Conservation (phyloP, 2,113 vertebrate genomes). For the Fulmarus glacialis region DNA sequence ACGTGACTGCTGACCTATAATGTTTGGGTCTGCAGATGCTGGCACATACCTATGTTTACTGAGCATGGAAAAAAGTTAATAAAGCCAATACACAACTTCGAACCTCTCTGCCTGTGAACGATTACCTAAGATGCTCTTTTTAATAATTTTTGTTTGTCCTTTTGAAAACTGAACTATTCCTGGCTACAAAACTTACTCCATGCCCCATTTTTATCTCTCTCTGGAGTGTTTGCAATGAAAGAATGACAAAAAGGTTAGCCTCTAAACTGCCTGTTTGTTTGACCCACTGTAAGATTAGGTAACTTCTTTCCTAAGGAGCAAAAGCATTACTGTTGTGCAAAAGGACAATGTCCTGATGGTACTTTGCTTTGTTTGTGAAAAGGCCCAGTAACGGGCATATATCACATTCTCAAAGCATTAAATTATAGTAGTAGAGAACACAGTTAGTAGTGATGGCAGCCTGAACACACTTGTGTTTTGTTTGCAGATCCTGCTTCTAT, state of each 20-base stretch:
- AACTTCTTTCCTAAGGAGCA: neutral
- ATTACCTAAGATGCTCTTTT: neutral
- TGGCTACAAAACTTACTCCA: neutral
- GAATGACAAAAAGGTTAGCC: neutral
- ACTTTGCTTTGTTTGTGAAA: neutral
- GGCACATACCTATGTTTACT: constrained; percentile 46
- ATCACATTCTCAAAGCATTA: neutral
- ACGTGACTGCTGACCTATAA: neutral
- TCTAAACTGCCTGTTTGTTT: neutral
- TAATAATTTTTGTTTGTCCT: neutral
- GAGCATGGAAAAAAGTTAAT: constrained; percentile 22
- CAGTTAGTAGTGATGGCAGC: neutral
- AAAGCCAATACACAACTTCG: neutral
- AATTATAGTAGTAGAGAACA: neutral
- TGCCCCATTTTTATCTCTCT: neutral
- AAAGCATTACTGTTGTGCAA: neutral
- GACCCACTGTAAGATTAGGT: neutral
- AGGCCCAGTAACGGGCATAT: neutral
- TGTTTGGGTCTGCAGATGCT: constrained; percentile 15
- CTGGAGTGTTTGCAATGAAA: neutral
- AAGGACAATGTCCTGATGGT: neutral
- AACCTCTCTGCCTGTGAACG: neutral
- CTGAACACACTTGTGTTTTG: neutral
- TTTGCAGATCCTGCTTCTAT: neutral
- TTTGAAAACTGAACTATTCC: neutral